Conservation (phyloP, 2,888 invertebrate species). For the Callyntrura guangdongensis region DNA sequence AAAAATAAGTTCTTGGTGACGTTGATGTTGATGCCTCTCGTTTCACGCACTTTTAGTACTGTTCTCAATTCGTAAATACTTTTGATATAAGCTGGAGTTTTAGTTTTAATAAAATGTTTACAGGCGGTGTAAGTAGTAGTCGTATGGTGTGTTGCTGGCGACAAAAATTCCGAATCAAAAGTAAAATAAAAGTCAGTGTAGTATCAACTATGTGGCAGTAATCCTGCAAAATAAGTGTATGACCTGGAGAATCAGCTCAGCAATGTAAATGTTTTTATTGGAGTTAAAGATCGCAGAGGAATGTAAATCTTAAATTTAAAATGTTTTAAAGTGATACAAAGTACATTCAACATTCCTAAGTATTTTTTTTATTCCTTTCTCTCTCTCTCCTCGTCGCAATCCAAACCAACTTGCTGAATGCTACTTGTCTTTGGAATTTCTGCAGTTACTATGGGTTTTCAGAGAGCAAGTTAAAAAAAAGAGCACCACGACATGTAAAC, state of each 20-base stretch:
- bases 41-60: neutral
- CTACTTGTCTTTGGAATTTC: constrained; percentile 54
- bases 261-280: constrained; percentile 58
- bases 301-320: constrained; percentile 62
- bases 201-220: neutral
- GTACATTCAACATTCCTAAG: constrained; percentile 67
- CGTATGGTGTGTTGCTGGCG: neutral
- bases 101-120: constrained; percentile 26
- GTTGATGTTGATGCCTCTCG: neutral
- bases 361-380: constrained; percentile 34
- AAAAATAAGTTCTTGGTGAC: neutral
- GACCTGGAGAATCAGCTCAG: constrained; percentile 38
- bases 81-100: constrained; percentile 14
- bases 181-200: constrained; percentile 39
- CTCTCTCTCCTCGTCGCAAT: neutral
- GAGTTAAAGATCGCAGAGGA: constrained; percentile 62
- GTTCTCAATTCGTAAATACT: neutral
- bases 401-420: constrained; percentile 31
- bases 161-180: constrained; percentile 17
- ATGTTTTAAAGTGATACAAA: constrained; percentile 49
- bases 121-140: neutral
- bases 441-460: constrained; percentile 32
- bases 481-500: constrained; percentile 64
- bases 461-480: constrained; percentile 36
- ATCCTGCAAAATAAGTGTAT: neutral